Evolutionary conservation across 2,888 invertebrate species (phyloP).

Genomic region (Drosophila pseudotalamancana): DNA sequence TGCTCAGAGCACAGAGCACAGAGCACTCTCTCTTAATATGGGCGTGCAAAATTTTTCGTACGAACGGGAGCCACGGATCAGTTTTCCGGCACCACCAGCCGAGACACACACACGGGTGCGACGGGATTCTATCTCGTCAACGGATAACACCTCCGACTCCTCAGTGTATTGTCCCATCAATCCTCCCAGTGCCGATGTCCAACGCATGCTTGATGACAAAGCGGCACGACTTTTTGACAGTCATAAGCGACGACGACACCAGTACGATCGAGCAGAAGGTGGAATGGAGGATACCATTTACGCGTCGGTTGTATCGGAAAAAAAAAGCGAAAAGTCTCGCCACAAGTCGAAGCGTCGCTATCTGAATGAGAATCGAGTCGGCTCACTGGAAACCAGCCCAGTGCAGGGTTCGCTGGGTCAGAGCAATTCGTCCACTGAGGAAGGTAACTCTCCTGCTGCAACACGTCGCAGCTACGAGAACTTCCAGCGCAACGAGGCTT

Average conservation of each 20-base stretch:
- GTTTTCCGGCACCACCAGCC: constrained; percentile 74
- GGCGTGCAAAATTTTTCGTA: constrained; percentile 83
- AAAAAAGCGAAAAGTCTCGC: constrained; percentile 75
- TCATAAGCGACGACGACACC: constrained; percentile 77
- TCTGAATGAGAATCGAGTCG: constrained; percentile 83
- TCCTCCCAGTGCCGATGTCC: constrained; percentile 81
- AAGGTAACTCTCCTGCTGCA: constrained; percentile 70
- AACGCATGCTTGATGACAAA: constrained; percentile 82
- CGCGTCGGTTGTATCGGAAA: constrained; percentile 79
- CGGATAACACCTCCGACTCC: constrained; percentile 84
- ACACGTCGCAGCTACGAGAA: constrained; percentile 75
- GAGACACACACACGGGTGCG: constrained; percentile 63
- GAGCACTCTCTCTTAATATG: constrained; percentile 68
- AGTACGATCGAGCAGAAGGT: constrained; percentile 80
- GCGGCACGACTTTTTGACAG: constrained; percentile 81
- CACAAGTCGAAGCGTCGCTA: constrained; percentile 82
- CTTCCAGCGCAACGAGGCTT: constrained; percentile 82
- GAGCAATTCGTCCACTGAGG: constrained; percentile 78
- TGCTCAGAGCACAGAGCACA: constrained; percentile 60
- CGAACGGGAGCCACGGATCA: constrained; percentile 74
- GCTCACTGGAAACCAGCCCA: constrained; percentile 83
- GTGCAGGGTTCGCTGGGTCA: constrained; percentile 54
- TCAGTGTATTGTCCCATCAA: constrained; percentile 84
- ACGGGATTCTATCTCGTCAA: constrained; percentile 80
- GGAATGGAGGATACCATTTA: constrained; percentile 81